Base-by-base conservation (phyloP, 2,113 vertebrate species). In the Syngnathus typhle region DNA sequence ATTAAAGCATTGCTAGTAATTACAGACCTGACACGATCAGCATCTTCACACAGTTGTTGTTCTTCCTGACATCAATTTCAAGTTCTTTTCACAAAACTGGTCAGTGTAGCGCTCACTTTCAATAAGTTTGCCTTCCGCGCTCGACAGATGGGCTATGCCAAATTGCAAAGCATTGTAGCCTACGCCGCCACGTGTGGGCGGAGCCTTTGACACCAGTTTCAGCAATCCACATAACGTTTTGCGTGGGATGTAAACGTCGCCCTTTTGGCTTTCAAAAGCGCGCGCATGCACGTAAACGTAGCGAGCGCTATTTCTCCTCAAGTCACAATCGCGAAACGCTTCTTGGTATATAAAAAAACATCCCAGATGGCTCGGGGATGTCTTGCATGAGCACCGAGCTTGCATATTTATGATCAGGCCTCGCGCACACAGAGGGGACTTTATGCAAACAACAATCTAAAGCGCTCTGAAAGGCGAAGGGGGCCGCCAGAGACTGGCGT, bases 401-500 rank as follows among this genome's bases (percentile, higher is more conserved):
- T 70, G 43, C 61, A 70, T 60, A 66, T 61, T 66, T 62, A 46
- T 60, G 12, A 21, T 54, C 6, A 51, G 15, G 18, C 37, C 44
- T 58, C 47, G 0, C 47, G 0, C 6, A 1, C 13, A 7, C 11
- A 27, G 47, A 63, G 61, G 60, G 16, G 16, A 62, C 52, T 64
- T 39, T 21, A 8, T 59, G 43, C n/a, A 5, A 37, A 51, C 13
- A 47, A 49, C 67, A 47, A 67, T 13, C 7, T 47, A 51, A 61
- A 52, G 21, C 59, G 54, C 41, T 61, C 58, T 51, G 4, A 64
- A 56, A 65, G 11, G 5, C 9, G 58, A 41, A 47, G 13, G 27
- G 55, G 54, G 41, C 70, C 66, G 68, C 52, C 39, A 65, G 72
- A 70, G 60, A 61, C 60, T 64, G 65, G 32, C 27, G 23, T 72